Evolutionary conservation across 2,113 vertebrate species (phyloP).

Genomic region (Guaruba guarouba): DNA sequence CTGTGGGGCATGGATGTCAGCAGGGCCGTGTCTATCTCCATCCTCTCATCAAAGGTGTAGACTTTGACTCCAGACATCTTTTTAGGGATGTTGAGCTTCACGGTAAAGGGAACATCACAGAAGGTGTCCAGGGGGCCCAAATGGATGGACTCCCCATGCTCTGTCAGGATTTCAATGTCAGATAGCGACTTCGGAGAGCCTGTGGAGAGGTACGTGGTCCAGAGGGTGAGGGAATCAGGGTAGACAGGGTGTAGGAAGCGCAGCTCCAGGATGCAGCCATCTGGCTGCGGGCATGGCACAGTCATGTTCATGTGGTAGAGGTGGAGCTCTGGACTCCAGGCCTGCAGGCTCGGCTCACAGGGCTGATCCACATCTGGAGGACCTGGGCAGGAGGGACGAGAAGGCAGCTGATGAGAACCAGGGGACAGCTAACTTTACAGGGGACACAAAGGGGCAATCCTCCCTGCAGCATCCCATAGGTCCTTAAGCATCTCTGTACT

Average conservation of each 20-base stretch:
- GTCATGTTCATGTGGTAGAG: constrained; percentile 92
- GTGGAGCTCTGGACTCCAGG: constrained; percentile 95
- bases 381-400: constrained; percentile 67
- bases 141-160: constrained; percentile 78
- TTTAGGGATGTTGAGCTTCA: constrained; percentile 79
- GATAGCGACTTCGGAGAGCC: constrained; percentile 77
- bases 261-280: constrained; percentile 90
- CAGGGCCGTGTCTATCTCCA: constrained; percentile 92
- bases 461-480: background rate
- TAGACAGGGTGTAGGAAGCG: constrained; percentile 83
- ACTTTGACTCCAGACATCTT: constrained; percentile 84
- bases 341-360: constrained; percentile 92
- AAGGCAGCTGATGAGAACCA: background rate
- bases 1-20: constrained; percentile 83
- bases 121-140: constrained; percentile 86
- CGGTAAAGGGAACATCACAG: constrained; percentile 90
- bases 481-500: background rate
- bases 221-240: constrained; percentile 84
- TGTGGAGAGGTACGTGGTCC: constrained; percentile 90
- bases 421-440: background rate
- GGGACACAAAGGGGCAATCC: background rate
- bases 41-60: constrained; percentile 90
- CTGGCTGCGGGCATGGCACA: constrained; percentile 84
- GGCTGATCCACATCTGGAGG: constrained; percentile 92
- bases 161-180: constrained; percentile 84